Base-by-base conservation (phyloP, 2,888 invertebrate genomes). In the Netelia inedita region DNA sequence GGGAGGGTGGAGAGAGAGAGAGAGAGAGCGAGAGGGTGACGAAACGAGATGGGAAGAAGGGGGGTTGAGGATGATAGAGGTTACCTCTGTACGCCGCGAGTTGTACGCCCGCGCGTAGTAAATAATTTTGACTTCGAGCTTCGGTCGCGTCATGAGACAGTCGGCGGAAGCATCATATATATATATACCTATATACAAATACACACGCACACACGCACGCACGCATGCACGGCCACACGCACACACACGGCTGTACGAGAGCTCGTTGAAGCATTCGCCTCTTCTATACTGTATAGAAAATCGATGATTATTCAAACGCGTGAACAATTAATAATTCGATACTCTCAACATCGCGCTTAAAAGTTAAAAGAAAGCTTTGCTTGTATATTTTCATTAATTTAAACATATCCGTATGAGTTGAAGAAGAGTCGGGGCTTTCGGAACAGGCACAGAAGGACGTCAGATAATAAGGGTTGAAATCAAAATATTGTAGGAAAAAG, bases 121-220 rank as follows among this genome's bases (percentile, higher is more conserved):
- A 84, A 84, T 84, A 63, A 84, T 84, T 84, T 84, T 69, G 73
- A 74, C 84, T 84, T 23, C 10, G 84, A 68, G 72, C 61, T 63
- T 75, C 72, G 79, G 65, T 69, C 76, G 78, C 75, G 43, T 73
- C 84, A 66, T 71, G 35, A 66, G 28, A 61, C 43, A 66, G 46
- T 74, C 81, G 66, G 83, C 79, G 80, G 71, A 66, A 83, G 83
- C 79, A 65, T 43, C 57, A 23, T 79, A 41, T 43, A 43, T 53
- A 41, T 21, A n/a, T 14, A 63, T 79, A 50, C 16, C 14, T 14
- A 19, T 46, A 57, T 11, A 55, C 16, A 57, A 9, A 57, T 1
- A 21, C 16, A 16, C 8, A 46, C 46, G 46, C 46, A 46, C 14
- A 28, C 28, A 28, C 28, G 28, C 28, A 28, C 28, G 28, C 28